Evolutionary conservation across 2,888 invertebrate genomes (phyloP), one percentile per base, ranked within the genome.

Genomic region (Mimachlamys varia): DNA sequence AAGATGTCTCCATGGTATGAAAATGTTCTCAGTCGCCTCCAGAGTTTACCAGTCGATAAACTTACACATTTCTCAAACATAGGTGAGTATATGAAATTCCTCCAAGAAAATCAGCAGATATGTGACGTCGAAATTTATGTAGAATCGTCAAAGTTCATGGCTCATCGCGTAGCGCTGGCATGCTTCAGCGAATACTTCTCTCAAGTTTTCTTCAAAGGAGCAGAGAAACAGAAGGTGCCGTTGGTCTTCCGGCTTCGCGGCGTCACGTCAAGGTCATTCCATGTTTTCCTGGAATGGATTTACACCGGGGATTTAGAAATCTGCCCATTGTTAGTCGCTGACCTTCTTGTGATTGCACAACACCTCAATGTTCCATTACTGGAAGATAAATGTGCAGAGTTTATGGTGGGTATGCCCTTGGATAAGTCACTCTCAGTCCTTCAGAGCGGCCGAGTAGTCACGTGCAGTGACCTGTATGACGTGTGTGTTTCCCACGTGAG

Each of bases 21-120:
- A 22, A 76, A 76, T 76, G 89, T 92, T n/a, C 87, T 94, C 22
- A n/a, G 91, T 2, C 93, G 93, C 87, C 89, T 95, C 49, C 90
- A 93, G 13, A 89, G 90, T 12, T 87, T 94, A 33, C 93, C 95
- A 0, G 88, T 94, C 13, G 91, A 93, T 37, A 91, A 92, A 13
- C 92, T 94, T 33, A 92, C 92, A 33, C 95, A 95, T 91, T 94
- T 93, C 90, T 91, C 94, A 38, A 90, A 91, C 19, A 92, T 94
- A 1, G 95, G 95, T 38, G 92, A 93, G 89, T 95, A 94, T 88
- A 89, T 95, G 37, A 89, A 92, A 12, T 89, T 92, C 12, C 92
- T 95, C 5, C 87, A 97, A 97, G 92, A 93, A 38, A 92, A 94
- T 33, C 93, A 93, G 58, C 91, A 93, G 50, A 92, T 95, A 13